These are phyloP conservation scores for Philereme vetulata DNA, from an alignment of 2,888 invertebrate genomes.

Conservation along the genomic window DNA sequence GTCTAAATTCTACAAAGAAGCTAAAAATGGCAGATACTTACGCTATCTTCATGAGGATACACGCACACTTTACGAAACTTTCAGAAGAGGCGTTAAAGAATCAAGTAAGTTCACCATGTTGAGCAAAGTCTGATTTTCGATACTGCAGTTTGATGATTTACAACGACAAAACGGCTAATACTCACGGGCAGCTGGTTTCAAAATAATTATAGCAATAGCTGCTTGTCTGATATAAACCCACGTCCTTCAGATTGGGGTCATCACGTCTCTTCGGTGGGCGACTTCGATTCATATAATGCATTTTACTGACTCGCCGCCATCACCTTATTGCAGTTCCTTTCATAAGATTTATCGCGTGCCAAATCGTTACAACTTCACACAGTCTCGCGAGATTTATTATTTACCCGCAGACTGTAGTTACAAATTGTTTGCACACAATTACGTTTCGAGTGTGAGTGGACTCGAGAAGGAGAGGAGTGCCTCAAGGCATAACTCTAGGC, in stretches of 20 bases:
- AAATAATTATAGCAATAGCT: not conserved
- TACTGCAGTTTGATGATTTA: too few relatives aligned
- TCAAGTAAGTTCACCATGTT: slow-evolving; percentile 87
- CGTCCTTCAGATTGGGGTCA: slow-evolving; percentile 11
- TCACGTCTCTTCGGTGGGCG: slow-evolving; percentile 7
- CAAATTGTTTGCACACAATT: slow-evolving; percentile 51
- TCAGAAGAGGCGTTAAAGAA: slow-evolving; percentile 95
- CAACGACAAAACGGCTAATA: not conserved
- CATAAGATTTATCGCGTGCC: slow-evolving; percentile 35
- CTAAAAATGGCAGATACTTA: slow-evolving; percentile 93
- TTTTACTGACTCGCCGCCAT: slow-evolving; percentile 22
- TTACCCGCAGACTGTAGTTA: slow-evolving; percentile 42
- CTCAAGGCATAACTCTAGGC: slow-evolving; percentile 58
- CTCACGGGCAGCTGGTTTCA: not conserved
- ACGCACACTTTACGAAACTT: slow-evolving; percentile 94
- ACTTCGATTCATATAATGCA: slow-evolving; percentile 11
- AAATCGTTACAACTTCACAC: slow-evolving; percentile 39
- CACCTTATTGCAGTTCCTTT: slow-evolving; percentile 24
- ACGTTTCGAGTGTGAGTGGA: too few relatives aligned
- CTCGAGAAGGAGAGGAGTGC: too few relatives aligned
- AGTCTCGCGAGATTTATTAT: slow-evolving; percentile 38
- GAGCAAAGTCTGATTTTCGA: too few relatives aligned
- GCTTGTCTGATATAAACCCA: not conserved
- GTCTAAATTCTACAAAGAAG: slow-evolving; percentile 95
- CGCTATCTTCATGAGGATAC: slow-evolving; percentile 94